phyloP scores from a whole-genome alignment of 2,888 invertebrate genomes.

The Lydus trimaculatus region DNA sequence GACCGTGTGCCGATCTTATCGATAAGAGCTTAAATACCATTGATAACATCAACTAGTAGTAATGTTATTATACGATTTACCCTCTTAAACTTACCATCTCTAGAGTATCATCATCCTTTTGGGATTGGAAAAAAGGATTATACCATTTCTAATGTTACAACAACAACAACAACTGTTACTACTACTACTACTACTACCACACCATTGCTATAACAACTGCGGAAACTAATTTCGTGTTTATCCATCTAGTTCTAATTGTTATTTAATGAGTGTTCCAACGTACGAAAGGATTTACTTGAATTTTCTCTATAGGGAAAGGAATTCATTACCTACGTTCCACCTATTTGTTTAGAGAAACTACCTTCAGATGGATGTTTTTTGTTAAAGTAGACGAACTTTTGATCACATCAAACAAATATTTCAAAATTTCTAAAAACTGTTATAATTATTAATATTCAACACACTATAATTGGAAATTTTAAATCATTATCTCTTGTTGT shows the following conservation, averaged over 20 bases:
- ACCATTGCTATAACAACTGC: constrained; percentile 9
- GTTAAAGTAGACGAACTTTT: neutral
- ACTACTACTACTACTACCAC: no score
- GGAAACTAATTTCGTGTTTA: constrained; percentile 23
- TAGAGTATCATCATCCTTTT: neutral
- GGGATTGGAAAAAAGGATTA: neutral
- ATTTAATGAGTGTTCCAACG: constrained; percentile 19
- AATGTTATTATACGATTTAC: neutral
- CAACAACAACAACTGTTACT: constrained; percentile 3
- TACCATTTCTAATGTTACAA: constrained; percentile 3
- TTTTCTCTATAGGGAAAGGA: neutral
- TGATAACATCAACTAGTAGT: constrained; percentile 20
- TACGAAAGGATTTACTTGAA: neutral
- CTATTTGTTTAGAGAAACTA: neutral
- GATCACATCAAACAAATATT: no score
- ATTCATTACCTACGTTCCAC: neutral
- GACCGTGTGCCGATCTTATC: constrained; percentile 23
- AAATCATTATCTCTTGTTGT: no score
- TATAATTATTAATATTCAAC: no score
- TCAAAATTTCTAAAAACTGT: no score
- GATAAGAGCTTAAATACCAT: constrained; percentile 27
- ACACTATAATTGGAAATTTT: no score
- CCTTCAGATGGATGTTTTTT: neutral
- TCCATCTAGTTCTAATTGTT: constrained; percentile 20
- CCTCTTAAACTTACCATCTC: neutral